Base-by-base conservation (phyloP, 2,797 vertebrate genomes). In the Pseudomugil tenellus region DNA sequence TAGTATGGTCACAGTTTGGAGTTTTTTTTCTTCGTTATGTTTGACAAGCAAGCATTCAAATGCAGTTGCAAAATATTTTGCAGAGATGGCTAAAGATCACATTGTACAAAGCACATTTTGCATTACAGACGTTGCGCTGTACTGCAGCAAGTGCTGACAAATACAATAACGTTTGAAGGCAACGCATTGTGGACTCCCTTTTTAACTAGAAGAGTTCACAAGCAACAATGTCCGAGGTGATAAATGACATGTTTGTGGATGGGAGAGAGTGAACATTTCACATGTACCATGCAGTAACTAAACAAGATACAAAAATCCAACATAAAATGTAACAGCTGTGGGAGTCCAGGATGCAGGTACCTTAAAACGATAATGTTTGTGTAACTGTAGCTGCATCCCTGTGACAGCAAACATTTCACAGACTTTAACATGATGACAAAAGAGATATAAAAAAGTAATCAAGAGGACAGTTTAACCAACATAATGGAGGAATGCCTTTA, bases 1-100 rank as follows among this genome's bases (percentile, higher is more conserved):
- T 90, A 94, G 92, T 94, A 94, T 93, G 94, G 94, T 96, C 95
- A 95, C 94, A 94, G 95, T 96, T 95, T 95, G 94, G 94, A 95
- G 94, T 92, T 91, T 85, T 78, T 77, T 79, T 68, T 94, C 91
- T 93, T 88, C 75, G 91, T 92, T 92, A 89, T 90, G 91, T 91
- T 90, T 86, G 93, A 93, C 78, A 81, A 91, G 87, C 86, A 84
- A 89, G 86, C 87, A 85, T 92, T 92, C 70, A 81, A 90, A 91
- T 88, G 87, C 81, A 87, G 81, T 89, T 85, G 83, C 87, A 89
- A 84, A 81, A 81, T 80, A 49, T 68, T 87, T 90, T 92, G 89
- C 87, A 90, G 90, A 89, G 87, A 92, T 91, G 89, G 90, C 91
- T 92, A 88, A 76, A 86, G 85, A 88, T 84, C 76, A 87, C 77